Conservation (phyloP, 2,888 invertebrate species). For the Germaria angustata region DNA sequence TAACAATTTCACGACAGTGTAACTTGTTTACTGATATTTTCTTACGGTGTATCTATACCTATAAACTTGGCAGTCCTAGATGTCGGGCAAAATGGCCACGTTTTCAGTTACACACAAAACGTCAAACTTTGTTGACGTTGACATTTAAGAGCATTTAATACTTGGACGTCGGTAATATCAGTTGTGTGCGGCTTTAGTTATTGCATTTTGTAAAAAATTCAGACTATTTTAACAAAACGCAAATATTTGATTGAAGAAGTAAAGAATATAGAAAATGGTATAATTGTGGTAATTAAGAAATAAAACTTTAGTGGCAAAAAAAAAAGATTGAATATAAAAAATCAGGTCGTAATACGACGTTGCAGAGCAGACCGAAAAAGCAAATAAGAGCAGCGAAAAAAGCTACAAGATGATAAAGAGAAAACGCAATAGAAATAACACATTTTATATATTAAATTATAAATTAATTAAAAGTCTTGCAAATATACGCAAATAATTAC, state of each 20-base stretch:
- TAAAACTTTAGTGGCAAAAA: constrained; percentile 16
- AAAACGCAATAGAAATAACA: constrained; percentile 33
- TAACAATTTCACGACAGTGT: too few relatives aligned
- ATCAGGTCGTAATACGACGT: constrained; percentile 58
- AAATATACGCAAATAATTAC: constrained; percentile 11
- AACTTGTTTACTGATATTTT: not conserved
- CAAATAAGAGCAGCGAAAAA: constrained; percentile 44
- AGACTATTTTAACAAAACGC: not conserved
- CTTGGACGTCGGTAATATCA: constrained; percentile 67
- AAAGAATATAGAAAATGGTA: not conserved
- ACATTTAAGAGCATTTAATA: constrained; percentile 66
- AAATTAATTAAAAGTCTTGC: constrained; percentile 8
- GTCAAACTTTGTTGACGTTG: constrained; percentile 68
- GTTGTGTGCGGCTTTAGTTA: constrained; percentile 65
- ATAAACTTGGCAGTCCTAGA: constrained; percentile 28
- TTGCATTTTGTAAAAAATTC: constrained; percentile 39
- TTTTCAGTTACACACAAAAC: constrained; percentile 57
- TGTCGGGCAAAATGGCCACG: constrained; percentile 62
- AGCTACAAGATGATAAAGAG: constrained; percentile 25
- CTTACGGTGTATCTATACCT: constrained; percentile 10
- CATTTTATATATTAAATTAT: not conserved
- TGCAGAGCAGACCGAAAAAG: constrained; percentile 59
- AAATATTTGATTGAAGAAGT: constrained; percentile 1
- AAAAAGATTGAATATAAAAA: constrained; percentile 36
- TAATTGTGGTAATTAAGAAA: constrained; percentile 14